Base-by-base conservation (phyloP, 2,888 invertebrate species). In the Didymodactylos carnosus region DNA sequence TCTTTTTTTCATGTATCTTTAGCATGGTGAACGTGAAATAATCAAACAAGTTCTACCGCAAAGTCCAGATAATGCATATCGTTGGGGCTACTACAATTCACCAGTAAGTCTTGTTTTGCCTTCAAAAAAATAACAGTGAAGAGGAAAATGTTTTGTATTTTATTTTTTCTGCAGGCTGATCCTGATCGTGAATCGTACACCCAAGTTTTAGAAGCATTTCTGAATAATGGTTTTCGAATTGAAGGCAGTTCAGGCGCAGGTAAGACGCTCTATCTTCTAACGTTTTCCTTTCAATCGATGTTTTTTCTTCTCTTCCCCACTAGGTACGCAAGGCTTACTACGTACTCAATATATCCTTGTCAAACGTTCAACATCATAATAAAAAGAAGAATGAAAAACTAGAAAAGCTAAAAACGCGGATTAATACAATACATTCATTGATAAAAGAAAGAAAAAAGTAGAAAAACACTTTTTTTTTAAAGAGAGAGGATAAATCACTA, bases 61-160 rank as follows among this genome's bases (percentile, higher is more conserved):
- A 62, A 35, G 35, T 11, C 35, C 62, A 10, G 62, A 62, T 19
- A 62, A 29, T n/a, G 62, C 62, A 35, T 62, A 35, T 62, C 62
- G 62, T 62, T 62, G 62, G 62, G 62, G 62, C n/a, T 62, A 62
- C n/a, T 62, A 62, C n/a, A 62, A 62, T 35, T 62, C 62, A 62
- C 62, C 62, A n/a, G n/a, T n/a, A n/a, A n/a, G n/a, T n/a, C n/a
- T n/a, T n/a, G n/a, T n/a, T n/a, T n/a, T n/a, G n/a, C n/a, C n/a
- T n/a, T n/a, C n/a, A n/a, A n/a, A n/a, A n/a, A n/a, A n/a, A n/a
- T n/a, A n/a, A n/a, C n/a, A n/a, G n/a, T n/a, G n/a, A n/a, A n/a
- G n/a, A n/a, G n/a, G n/a, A n/a, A n/a, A n/a, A n/a, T n/a, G n/a
- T n/a, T n/a, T n/a, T n/a, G n/a, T n/a, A n/a, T n/a, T n/a, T n/a